Evolutionary conservation across 2,888 invertebrate species (phyloP).

Genomic region (Dilophus febrilis): DNA sequence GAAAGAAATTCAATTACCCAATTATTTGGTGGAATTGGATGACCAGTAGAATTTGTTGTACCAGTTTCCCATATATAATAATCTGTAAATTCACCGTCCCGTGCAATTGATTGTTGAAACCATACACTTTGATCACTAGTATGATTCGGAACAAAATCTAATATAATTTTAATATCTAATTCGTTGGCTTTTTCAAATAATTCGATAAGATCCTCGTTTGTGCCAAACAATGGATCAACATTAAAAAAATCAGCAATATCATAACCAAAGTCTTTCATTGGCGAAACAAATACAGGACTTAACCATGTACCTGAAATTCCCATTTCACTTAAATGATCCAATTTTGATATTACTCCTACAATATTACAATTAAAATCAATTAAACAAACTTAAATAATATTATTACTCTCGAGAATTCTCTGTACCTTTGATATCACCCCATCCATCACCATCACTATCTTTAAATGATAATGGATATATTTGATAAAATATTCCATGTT

Average conservation of each 20-base stretch:
- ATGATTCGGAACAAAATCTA: slow-evolving; percentile 57
- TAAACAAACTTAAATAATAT: not conserved
- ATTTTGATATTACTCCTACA: slow-evolving; percentile 39
- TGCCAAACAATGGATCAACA: slow-evolving; percentile 53
- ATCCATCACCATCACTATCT: slow-evolving; percentile 62
- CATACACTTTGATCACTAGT: slow-evolving; percentile 59
- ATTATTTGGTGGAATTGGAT: slow-evolving; percentile 49
- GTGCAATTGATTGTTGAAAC: slow-evolving; percentile 49
- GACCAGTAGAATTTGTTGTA: slow-evolving; percentile 19
- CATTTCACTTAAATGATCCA: slow-evolving; percentile 47
- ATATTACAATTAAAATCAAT: too few relatives aligned
- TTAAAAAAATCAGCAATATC: slow-evolving; percentile 52
- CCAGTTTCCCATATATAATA: slow-evolving; percentile 53
- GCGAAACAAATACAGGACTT: slow-evolving; percentile 44
- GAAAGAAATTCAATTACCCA: slow-evolving; percentile 43
- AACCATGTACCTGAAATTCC: slow-evolving; percentile 52
- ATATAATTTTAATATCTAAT: slow-evolving; percentile 38
- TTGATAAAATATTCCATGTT: slow-evolving; percentile 57
- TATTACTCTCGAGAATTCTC: not conserved
- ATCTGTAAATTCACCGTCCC: slow-evolving; percentile 44
- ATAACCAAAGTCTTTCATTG: slow-evolving; percentile 64
- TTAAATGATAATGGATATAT: slow-evolving; percentile 64
- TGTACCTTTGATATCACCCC: slow-evolving; percentile 40
- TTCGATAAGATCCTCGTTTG: slow-evolving; percentile 48
- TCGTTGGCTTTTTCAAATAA: slow-evolving; percentile 35